A percentile compares a stretch with the other conserved stretches of the same genome.
Conservation (phyloP, 2,113 vertebrate species). For the Lucifuga dentata region DNA sequence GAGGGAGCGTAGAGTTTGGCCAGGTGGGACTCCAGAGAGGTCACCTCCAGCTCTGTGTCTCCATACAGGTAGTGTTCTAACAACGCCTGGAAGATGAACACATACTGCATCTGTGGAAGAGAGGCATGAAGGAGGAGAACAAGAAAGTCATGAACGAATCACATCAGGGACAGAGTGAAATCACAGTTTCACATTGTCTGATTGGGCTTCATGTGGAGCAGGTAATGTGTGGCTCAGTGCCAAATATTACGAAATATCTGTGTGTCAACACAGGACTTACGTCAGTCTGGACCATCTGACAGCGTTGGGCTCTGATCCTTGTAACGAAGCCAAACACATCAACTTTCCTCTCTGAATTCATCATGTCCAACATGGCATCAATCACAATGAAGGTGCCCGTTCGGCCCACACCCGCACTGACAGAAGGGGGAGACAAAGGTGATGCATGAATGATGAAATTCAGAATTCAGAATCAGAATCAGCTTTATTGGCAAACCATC, state of each 20-base stretch:
- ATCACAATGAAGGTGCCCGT: slow-evolving; percentile 98
- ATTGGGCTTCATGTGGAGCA: too few species aligned
- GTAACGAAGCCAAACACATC: slow-evolving; percentile 97
- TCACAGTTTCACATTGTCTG: too few species aligned
- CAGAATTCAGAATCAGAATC: too few species aligned
- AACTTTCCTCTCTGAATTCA: slow-evolving; percentile 94
- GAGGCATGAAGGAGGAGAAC: not conserved
- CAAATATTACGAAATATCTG: too few species aligned
- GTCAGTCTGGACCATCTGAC: slow-evolving; percentile 99
- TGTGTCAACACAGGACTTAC: slow-evolving; percentile 80
- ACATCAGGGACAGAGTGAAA: too few species aligned
- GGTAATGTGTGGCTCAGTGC: too few species aligned
- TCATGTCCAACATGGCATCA: slow-evolving; percentile 99
- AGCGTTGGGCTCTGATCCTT: slow-evolving; percentile 95
- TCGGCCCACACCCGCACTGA: slow-evolving; percentile 94
- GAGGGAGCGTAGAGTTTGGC: slow-evolving; percentile 96
- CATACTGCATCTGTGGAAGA: slow-evolving; percentile 94
- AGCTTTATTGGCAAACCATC: too few species aligned
- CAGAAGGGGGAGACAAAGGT: not conserved
- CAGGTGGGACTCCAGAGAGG: slow-evolving; percentile 95
- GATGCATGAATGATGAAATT: too few species aligned
- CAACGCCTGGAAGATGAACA: slow-evolving; percentile 98
- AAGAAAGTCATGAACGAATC: too few species aligned
- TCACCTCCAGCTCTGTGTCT: slow-evolving; percentile 98
- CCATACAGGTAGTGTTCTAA: slow-evolving; percentile 98